Evolutionary conservation across 2,113 vertebrate genomes (phyloP).

Genomic region (Calyptommatus sinebrachiatus): DNA sequence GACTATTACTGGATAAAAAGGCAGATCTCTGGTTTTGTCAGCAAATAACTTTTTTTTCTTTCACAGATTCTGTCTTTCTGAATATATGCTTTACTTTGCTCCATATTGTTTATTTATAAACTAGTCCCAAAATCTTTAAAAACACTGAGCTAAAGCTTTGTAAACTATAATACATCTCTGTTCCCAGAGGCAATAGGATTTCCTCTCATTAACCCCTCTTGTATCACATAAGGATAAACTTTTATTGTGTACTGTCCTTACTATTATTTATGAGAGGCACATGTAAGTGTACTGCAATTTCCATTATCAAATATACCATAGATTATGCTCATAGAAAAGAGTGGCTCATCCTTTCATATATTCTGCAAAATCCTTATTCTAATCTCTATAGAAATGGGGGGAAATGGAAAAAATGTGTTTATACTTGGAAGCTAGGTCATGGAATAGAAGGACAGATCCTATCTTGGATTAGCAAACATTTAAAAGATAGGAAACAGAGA

Average conservation of each 20-base stretch:
- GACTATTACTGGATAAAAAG: not conserved
- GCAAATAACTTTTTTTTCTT: too few species aligned
- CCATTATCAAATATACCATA: not conserved
- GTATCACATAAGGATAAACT: not conserved
- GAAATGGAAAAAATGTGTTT: too few species aligned
- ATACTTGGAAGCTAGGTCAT: too few species aligned
- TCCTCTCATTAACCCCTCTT: not conserved
- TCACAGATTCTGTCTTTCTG: not conserved
- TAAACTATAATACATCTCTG: not conserved
- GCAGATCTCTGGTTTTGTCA: not conserved
- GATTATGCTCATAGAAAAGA: not conserved
- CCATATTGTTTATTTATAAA: not conserved
- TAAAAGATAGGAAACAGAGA: too few species aligned
- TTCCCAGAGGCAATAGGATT: slow-evolving; percentile 15
- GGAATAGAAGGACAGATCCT: too few species aligned
- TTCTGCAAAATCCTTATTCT: too few species aligned
- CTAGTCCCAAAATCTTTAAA: not conserved
- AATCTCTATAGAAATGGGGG: too few species aligned
- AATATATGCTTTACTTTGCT: not conserved
- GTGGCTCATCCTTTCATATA: too few species aligned
- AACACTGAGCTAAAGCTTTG: not conserved
- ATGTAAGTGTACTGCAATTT: not conserved
- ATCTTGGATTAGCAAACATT: too few species aligned
- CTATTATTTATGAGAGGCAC: not conserved
- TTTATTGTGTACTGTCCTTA: not conserved